Evolutionary conservation across 2,888 invertebrate species (phyloP).

Genomic region (Choreutis nemorana): DNA sequence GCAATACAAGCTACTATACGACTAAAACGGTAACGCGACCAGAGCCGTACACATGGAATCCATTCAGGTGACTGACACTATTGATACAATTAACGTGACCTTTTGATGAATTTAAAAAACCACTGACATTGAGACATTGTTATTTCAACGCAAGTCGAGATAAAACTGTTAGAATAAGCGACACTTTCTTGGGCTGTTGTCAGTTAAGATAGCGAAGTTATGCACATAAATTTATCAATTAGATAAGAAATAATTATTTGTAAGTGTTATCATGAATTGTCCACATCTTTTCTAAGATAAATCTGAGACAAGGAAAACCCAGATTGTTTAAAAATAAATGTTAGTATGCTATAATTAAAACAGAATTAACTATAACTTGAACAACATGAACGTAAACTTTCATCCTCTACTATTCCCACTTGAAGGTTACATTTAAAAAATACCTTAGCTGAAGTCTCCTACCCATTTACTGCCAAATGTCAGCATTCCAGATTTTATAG

Average conservation of each 20-base stretch:
- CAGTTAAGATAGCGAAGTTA: slow-evolving; percentile 44
- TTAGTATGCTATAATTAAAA: too few relatives aligned
- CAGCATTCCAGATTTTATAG: too few relatives aligned
- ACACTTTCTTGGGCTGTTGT: slow-evolving; percentile 45
- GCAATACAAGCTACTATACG: slow-evolving; percentile 9
- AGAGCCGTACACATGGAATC: slow-evolving; percentile 20
- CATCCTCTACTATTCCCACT: too few relatives aligned
- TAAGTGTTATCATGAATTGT: slow-evolving; percentile 33
- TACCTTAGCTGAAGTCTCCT: too few relatives aligned
- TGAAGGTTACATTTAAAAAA: too few relatives aligned
- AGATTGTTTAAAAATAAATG: too few relatives aligned
- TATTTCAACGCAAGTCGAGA: slow-evolving; percentile 30
- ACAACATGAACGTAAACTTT: too few relatives aligned
- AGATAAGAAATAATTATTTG: slow-evolving; percentile 51
- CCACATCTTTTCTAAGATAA: slow-evolving; percentile 6
- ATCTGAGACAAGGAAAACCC: too few relatives aligned
- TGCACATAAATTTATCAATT: slow-evolving; percentile 57
- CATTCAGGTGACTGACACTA: slow-evolving; percentile 20
- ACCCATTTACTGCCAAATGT: too few relatives aligned
- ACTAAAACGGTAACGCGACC: slow-evolving; percentile 15
- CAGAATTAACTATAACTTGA: too few relatives aligned
- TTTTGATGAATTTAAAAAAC: slow-evolving; percentile 19
- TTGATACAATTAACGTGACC: slow-evolving; percentile 20
- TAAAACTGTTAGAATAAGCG: slow-evolving; percentile 42
- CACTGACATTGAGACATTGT: slow-evolving; percentile 22